Base-by-base conservation (phyloP, 2,113 vertebrate genomes). In the Pollimyrus isidori region DNA sequence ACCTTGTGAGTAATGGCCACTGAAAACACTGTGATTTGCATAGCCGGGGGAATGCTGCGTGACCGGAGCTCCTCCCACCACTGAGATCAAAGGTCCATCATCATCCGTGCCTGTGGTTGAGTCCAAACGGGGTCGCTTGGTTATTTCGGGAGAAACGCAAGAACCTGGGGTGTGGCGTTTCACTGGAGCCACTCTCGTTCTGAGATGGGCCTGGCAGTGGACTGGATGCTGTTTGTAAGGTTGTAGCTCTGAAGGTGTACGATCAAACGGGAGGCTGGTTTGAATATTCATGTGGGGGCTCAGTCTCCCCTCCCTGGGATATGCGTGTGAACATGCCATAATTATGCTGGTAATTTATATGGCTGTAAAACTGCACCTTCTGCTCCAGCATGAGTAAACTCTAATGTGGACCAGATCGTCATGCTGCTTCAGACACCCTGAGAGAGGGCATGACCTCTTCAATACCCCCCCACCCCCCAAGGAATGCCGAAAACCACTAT, bases 341-440 rank as follows among this genome's bases (percentile, higher is more conserved):
- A 94, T 95, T 94, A 95, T 87, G 89, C 89, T 90, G 93, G 92
- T 95, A 93, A 94, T 95, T 95, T 95, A 95, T 95, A 92, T 92
- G 90, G 91, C 92, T 93, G 94, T 95, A 95, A 95, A 96, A 93
- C 91, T 93, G 90, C 35, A 92, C 94, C 94, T 94, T 93, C 95
- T 95, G 95, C 90, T 92, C 91, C 92, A 83, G 73, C 91, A 92
- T 90, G 92, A 95, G 91, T 91, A 49, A 7, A 90, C 89, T 91
- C 92, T 94, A 92, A 92, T 92, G 90, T 89, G 88, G 93, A 95
- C 93, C 95, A 95, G 95, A 93, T 93, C 90, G 42, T n/a, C 58
- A 26, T n/a, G 56, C 56, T 39, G 23, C 23, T 69, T 42, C 58
- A 50, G 62, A 49, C 62, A 23, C 65, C 26, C 87, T 19, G 69